These are phyloP conservation scores for Actinopyga echinites DNA, from an alignment of 53 echinoderm and acorn worm genomes.

Conservation along the genomic window DNA sequence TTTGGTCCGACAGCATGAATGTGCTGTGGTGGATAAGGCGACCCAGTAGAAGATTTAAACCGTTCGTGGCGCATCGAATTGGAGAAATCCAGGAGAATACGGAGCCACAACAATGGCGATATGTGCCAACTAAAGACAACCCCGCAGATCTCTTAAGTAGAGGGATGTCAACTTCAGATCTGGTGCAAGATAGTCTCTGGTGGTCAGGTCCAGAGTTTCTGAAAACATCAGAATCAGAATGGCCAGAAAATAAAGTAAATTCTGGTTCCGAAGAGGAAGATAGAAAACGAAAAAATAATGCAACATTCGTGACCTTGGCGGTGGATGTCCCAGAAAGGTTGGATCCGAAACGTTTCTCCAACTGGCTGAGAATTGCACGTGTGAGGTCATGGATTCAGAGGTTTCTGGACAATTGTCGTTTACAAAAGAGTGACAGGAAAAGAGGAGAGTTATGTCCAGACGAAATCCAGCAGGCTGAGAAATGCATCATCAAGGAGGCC, in stretches of 20 bases:
- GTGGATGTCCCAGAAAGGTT: neutral
- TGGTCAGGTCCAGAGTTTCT: conserved; percentile 12
- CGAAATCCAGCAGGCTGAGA: conserved; percentile 1
- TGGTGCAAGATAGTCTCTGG: neutral
- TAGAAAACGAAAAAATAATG: neutral
- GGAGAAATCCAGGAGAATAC: conserved; percentile 29
- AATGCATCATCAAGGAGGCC: neutral
- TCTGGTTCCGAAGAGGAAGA: neutral
- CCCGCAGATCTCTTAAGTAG: neutral
- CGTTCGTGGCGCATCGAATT: neutral
- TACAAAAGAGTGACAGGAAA: neutral
- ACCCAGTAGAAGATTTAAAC: neutral
- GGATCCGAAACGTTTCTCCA: neutral
- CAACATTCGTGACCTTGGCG: neutral
- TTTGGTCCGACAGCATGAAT: conserved; percentile 28
- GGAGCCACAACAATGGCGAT: conserved; percentile 28
- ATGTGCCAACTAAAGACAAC: conserved; percentile 18
- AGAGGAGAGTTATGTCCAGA: conserved; percentile 6
- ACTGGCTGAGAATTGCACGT: neutral
- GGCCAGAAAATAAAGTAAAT: neutral
- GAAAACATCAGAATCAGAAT: neutral
- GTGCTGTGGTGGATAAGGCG: neutral
- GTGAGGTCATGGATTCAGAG: conserved; percentile 21
- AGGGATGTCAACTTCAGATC: neutral
- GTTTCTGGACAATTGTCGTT: conserved; percentile 36